Evolutionary conservation across 2,797 vertebrate genomes (phyloP).

Genomic region (Sebastes taczanowskii): DNA sequence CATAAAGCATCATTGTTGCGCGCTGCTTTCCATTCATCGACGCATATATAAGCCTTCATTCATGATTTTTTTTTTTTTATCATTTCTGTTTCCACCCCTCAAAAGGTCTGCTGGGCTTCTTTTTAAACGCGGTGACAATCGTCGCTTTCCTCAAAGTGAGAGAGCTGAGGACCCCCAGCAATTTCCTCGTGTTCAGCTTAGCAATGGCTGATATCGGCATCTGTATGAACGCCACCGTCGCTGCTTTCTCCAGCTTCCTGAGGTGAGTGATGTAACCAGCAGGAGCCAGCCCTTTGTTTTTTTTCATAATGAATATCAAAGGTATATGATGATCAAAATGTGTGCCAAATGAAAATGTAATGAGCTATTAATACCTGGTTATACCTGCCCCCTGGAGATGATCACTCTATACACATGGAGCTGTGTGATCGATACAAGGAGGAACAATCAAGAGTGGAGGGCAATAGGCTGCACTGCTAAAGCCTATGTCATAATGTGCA

Average conservation of each 20-base stretch:
- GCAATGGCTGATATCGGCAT: slow-evolving; percentile 94
- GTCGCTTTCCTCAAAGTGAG: slow-evolving; percentile 92
- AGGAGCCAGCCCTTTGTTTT: not conserved
- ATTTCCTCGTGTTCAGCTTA: slow-evolving; percentile 92
- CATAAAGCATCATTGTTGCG: not conserved
- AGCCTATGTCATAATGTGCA: not conserved
- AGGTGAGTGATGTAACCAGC: slow-evolving; percentile 82
- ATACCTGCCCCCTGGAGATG: not conserved
- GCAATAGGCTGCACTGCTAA: not conserved
- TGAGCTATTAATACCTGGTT: not conserved
- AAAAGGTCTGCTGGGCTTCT: slow-evolving; percentile 91
- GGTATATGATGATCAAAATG: not conserved
- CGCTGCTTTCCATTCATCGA: not conserved
- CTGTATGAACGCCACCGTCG: slow-evolving; percentile 90
- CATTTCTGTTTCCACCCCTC: not conserved
- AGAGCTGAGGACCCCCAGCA: slow-evolving; percentile 90
- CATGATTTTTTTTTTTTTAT: not conserved
- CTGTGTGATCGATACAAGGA: not conserved
- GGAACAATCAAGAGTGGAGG: not conserved
- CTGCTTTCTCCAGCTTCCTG: slow-evolving; percentile 93
- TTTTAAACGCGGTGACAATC: slow-evolving; percentile 91
- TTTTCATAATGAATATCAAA: slow-evolving; percentile 15
- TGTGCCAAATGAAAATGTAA: not conserved
- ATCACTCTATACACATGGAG: not conserved
- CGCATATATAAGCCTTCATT: not conserved